Conservation (phyloP, 2,113 vertebrate species). For the Leucopsar rothschildi region DNA sequence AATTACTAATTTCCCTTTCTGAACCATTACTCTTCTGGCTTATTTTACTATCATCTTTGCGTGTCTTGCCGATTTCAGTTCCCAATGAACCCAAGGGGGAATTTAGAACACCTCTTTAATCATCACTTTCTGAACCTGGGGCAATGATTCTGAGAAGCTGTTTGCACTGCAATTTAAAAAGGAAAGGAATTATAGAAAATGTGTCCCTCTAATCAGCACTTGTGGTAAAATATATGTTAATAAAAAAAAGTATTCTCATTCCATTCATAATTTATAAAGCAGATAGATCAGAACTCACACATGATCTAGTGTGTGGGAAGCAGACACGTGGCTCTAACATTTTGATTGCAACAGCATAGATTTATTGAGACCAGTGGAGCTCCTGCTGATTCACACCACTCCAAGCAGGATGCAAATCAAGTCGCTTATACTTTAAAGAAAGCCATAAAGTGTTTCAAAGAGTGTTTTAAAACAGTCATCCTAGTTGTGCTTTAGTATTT, state of each 20-base stretch:
- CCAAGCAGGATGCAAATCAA: background rate
- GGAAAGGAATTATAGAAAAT: slow-evolving; percentile 24
- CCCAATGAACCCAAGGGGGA: background rate
- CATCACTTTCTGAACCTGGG: background rate
- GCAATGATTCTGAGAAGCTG: background rate
- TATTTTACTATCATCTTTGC: background rate
- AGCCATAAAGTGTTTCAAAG: background rate
- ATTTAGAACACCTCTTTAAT: background rate
- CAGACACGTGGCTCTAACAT: background rate
- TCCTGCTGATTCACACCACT: background rate
- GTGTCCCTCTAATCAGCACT: background rate
- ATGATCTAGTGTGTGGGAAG: background rate
- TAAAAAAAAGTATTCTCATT: slow-evolving; percentile 16
- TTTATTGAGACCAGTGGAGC: background rate
- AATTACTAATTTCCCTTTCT: background rate
- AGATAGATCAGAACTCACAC: background rate
- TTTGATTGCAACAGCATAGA: background rate
- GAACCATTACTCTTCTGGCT: background rate
- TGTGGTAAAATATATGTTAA: slow-evolving; percentile 40
- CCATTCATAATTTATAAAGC: slow-evolving; percentile 33
- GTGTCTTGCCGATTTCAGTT: background rate
- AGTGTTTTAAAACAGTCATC: background rate
- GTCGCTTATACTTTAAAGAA: background rate
- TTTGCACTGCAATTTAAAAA: slow-evolving; percentile 13
- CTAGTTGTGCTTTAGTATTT: background rate